Evolutionary conservation across 1,140 invertebrate species (phyloP), one percentile per base, ranked within the genome.

Genomic region (Tetramorium parvispinum): DNA sequence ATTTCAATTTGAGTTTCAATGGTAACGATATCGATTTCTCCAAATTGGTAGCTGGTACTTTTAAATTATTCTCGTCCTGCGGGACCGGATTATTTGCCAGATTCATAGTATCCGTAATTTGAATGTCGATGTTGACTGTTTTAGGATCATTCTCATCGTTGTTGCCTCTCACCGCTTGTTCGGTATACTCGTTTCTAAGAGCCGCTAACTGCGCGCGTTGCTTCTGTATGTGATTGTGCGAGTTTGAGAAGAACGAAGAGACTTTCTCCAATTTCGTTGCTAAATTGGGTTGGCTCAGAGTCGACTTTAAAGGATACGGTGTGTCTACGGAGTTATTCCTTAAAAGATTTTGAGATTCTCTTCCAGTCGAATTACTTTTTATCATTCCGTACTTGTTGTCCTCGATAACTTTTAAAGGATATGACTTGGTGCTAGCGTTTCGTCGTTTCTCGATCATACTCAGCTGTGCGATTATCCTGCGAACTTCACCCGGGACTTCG

Each of bases 401-500:
- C 88, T 96, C 96, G 87, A 96, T 91, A 27, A 95, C 94, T 91
- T 96, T 96, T 59, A 96, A 88, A 24, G 96, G 95, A 89, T 96
- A 95, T 43, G 95, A 95, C 86, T 88, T 95, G 75, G 37, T 89
- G 88, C 76, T 93, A 83, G 90, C 95, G 86, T 73, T 95, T 85
- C 88, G 94, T 85, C 94, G 95, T 86, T 94, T 96, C 89, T 96
- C 95, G 0, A 93, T 93, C 2, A 94, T 85, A 78, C 95, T 95
- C 13, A 96, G 85, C 79, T 97, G 96, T 5, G 96, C 94, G 1
- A 97, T 92, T 82, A 97, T 96, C n/a, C 97, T 94, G 18, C 97
- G 93, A 7, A 97, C 96, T 71, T 97, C 97, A 6, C 96, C 96
- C 0, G 97, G 97, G 61, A 97, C 95, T 82, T 97, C 96, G 16